These are phyloP conservation scores for Manis pentadactyla DNA, from an alignment of 2,797 vertebrate genomes.

Conservation along the genomic window DNA sequence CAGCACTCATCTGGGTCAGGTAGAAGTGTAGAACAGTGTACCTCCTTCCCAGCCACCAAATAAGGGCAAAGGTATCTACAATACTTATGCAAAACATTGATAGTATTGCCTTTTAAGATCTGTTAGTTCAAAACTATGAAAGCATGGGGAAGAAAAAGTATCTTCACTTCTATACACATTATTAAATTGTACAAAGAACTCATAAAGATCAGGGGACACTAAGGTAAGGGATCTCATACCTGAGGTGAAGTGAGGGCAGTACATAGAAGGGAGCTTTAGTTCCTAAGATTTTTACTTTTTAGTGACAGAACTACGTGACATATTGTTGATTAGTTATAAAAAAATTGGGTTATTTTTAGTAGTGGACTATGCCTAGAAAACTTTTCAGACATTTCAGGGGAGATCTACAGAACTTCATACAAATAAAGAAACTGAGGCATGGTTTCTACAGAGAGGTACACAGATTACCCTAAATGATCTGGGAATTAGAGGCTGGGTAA, in stretches of 20 bases:
- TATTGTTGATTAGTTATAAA: slow-evolving; percentile 25
- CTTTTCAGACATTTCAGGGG: slow-evolving; percentile 23
- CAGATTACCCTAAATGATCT: slow-evolving; percentile 17
- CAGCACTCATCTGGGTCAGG: not conserved
- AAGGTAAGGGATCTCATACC: not conserved
- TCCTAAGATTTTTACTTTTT: not conserved
- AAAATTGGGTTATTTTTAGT: not conserved
- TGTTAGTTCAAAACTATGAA: not conserved
- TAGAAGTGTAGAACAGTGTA: not conserved
- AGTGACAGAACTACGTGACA: not conserved
- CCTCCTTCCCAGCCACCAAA: not conserved
- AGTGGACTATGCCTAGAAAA: not conserved
- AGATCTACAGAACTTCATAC: not conserved
- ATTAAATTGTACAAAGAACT: not conserved
- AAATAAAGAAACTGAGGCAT: slow-evolving; percentile 39
- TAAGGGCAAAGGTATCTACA: not conserved
- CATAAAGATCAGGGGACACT: not conserved
- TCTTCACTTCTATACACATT: not conserved
- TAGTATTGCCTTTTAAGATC: not conserved
- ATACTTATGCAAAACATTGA: not conserved
- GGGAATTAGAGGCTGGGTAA: slow-evolving; percentile 28
- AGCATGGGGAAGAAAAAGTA: not conserved
- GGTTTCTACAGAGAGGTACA: not conserved
- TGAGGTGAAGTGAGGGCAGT: not conserved
- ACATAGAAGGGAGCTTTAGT: not conserved